Conservation (phyloP, 2,888 invertebrate species). For the Spicauda simplicius region DNA sequence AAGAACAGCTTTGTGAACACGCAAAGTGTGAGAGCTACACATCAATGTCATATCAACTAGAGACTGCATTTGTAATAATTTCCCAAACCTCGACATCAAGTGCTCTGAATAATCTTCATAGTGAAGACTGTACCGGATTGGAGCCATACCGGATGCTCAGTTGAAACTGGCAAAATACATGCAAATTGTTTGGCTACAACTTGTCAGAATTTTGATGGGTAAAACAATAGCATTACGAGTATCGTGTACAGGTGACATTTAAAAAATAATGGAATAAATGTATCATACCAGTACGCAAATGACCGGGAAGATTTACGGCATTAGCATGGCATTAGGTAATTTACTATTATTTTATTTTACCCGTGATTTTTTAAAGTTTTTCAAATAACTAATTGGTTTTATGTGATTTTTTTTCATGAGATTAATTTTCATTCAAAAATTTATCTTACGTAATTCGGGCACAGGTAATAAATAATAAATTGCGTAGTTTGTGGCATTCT, state of each 20-base stretch:
- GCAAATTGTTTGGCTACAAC: conserved; percentile 24
- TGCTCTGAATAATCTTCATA: conserved; percentile 89
- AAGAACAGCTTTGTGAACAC: conserved; percentile 90
- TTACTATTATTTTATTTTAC: not conserved
- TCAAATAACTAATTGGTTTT: not conserved
- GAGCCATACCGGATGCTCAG: conserved; percentile 66
- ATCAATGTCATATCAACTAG: conserved; percentile 90
- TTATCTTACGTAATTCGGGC: not conserved
- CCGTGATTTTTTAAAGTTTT: not conserved
- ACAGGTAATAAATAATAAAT: conserved; percentile 2
- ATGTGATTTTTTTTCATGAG: not conserved
- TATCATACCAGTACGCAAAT: conserved; percentile 18
- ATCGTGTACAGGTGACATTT: conserved; percentile 26
- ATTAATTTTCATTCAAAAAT: not conserved
- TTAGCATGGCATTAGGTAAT: no score
- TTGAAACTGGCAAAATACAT: conserved; percentile 32
- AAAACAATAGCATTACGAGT: conserved; percentile 39
- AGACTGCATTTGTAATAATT: conserved; percentile 89
- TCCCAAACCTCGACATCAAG: conserved; percentile 88
- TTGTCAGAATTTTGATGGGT: conserved; percentile 37
- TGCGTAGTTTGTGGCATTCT: conserved; percentile 55
- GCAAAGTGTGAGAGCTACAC: conserved; percentile 90
- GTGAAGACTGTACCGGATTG: conserved; percentile 86
- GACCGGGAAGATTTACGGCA: not conserved
- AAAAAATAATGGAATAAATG: conserved; percentile 7